Evolutionary conservation across 2,113 vertebrate species (phyloP).

Genomic region (Archilochus colubris): DNA sequence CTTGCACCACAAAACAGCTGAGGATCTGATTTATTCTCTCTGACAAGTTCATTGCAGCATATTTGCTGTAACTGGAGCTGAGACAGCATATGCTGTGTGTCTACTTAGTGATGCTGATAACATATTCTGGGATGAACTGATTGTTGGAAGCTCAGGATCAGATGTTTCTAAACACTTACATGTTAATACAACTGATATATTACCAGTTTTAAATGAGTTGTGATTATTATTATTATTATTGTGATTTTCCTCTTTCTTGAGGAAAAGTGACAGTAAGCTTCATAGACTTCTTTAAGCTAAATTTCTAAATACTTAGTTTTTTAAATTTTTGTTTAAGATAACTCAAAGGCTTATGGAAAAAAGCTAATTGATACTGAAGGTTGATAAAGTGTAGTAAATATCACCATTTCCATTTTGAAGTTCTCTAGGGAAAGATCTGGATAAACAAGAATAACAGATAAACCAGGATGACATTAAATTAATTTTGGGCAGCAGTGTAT

Average conservation of each 20-base stretch:
- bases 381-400: background rate
- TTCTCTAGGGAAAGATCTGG: background rate
- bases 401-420: background rate
- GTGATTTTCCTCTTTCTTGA: background rate
- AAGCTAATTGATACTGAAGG: background rate
- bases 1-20: background rate
- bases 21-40: background rate
- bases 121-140: background rate
- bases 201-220: background rate
- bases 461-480: background rate
- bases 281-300: background rate
- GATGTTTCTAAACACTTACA: background rate
- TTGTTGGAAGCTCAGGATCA: background rate
- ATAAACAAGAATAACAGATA: background rate
- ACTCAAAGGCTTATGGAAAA: background rate
- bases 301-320: background rate
- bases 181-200: background rate
- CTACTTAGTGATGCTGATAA: background rate
- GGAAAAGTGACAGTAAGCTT: background rate
- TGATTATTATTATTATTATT: background rate
- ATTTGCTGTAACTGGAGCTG: background rate
- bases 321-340: background rate
- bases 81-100: background rate
- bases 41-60: background rate
- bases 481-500: background rate